Conservation (phyloP, 2,113 vertebrate species). For the Rhinoptilus africanus region DNA sequence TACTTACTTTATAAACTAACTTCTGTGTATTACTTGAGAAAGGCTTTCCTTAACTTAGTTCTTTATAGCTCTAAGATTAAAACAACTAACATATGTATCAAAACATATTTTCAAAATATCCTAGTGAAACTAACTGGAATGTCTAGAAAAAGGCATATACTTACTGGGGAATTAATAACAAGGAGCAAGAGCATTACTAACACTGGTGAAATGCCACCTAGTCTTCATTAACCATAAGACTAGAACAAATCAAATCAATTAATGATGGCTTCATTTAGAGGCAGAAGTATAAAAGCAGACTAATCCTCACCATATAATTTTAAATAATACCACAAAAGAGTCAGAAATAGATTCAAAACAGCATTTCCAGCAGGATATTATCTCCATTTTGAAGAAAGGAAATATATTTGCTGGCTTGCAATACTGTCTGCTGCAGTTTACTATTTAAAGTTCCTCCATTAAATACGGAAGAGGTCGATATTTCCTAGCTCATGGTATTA, state of each 20-base stretch:
- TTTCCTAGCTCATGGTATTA: neutral
- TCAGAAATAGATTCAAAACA: neutral
- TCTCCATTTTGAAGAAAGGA: neutral
- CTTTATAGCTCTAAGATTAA: slow-evolving; percentile 37
- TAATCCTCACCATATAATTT: neutral
- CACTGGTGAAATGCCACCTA: slow-evolving; percentile 19
- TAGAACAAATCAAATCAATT: slow-evolving; percentile 15
- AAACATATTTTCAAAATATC: slow-evolving; percentile 8
- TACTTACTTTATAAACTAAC: slow-evolving; percentile 61
- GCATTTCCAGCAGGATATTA: neutral
- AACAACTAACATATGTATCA: slow-evolving; percentile 40
- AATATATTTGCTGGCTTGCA: neutral
- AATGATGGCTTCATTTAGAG: neutral
- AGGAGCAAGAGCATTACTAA: neutral
- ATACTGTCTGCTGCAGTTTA: neutral
- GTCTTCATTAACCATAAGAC: neutral
- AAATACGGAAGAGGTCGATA: neutral
- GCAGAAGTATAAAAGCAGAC: neutral
- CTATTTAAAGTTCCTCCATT: neutral
- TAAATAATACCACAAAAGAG: neutral
- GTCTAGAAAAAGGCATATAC: neutral
- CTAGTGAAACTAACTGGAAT: neutral
- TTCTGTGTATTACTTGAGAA: slow-evolving; percentile 27
- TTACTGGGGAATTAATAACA: neutral
- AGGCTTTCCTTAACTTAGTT: slow-evolving; percentile 33